These are phyloP conservation scores for Lamproptera curius DNA, from an alignment of 2,888 invertebrate genomes.

Conservation along the genomic window DNA sequence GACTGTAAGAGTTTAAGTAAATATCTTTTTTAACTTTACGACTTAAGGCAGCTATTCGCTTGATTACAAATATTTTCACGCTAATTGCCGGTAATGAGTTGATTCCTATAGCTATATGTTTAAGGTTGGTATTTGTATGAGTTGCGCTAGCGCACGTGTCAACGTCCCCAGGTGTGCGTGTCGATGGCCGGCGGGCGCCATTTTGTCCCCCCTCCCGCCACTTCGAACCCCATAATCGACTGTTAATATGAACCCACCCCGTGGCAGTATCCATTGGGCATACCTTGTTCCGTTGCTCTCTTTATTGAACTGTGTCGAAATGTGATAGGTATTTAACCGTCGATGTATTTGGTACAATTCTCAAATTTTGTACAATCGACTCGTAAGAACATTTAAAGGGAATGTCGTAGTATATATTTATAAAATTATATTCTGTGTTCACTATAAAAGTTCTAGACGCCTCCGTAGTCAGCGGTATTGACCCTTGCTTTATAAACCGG, in stretches of 20 bases:
- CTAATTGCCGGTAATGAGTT: slow-evolving; percentile 13
- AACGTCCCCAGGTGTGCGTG: slow-evolving; percentile 64
- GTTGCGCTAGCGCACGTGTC: slow-evolving; percentile 60
- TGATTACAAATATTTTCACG: neutral
- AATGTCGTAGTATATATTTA: too few relatives aligned
- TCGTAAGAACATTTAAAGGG: too few relatives aligned
- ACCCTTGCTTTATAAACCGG: too few relatives aligned
- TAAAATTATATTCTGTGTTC: too few relatives aligned
- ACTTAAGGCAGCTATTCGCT: neutral
- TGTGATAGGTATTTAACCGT: neutral
- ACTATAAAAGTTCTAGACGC: too few relatives aligned
- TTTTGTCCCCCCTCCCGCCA: slow-evolving; percentile 43
- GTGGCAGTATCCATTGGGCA: neutral
- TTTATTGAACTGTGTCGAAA: too few relatives aligned
- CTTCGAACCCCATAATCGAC: slow-evolving; percentile 26
- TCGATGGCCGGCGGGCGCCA: slow-evolving; percentile 61
- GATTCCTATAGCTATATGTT: too few relatives aligned
- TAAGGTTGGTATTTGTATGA: slow-evolving; percentile 14
- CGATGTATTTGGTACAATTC: too few relatives aligned
- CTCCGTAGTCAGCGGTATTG: too few relatives aligned
- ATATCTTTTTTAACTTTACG: neutral
- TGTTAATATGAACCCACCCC: slow-evolving; percentile 2
- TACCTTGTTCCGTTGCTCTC: too few relatives aligned
- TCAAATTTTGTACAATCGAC: too few relatives aligned
- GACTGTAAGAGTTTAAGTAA: neutral